Percentiles rank a stretch among this genome's conserved stretches.
Conservation (phyloP, 1,140 invertebrate species). For the Atopsyche davidsoni region DNA sequence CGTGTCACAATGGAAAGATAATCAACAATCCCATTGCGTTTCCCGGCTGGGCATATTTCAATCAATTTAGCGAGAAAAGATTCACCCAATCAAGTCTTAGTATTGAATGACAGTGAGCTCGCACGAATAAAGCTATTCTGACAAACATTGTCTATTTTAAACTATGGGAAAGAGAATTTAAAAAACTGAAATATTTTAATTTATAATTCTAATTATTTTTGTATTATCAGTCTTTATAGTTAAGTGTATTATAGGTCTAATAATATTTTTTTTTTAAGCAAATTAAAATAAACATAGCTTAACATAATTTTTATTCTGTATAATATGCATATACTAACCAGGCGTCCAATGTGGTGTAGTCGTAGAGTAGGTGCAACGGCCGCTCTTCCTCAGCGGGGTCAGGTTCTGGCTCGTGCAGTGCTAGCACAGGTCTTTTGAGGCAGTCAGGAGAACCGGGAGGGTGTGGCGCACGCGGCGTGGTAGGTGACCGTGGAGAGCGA, state of each 20-base stretch:
- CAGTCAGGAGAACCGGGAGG: conserved; percentile 30
- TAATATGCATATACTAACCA: conserved; percentile 59
- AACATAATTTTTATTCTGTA: conserved; percentile 21
- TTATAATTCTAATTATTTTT: too few species aligned
- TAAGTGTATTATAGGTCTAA: too few species aligned
- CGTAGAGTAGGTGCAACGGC: conserved; percentile 76
- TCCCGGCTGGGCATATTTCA: background rate
- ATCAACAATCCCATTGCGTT: background rate
- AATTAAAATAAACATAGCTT: background rate
- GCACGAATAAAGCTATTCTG: too few species aligned
- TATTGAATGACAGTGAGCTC: too few species aligned
- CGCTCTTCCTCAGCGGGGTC: conserved; percentile 72
- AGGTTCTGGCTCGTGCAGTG: conserved; percentile 65
- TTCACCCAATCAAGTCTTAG: too few species aligned
- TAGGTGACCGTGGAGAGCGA: too few species aligned
- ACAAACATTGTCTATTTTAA: too few species aligned
- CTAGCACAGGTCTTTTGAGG: conserved; percentile 65
- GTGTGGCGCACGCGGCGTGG: background rate
- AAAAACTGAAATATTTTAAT: too few species aligned
- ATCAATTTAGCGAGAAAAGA: background rate
- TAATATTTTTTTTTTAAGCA: background rate
- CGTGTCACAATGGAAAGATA: background rate
- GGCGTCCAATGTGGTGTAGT: conserved; percentile 76
- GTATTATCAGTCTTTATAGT: too few species aligned
- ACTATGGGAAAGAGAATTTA: too few species aligned